Conservation (phyloP, 1,140 invertebrate genomes). For the Chironomus striatipennis region DNA sequence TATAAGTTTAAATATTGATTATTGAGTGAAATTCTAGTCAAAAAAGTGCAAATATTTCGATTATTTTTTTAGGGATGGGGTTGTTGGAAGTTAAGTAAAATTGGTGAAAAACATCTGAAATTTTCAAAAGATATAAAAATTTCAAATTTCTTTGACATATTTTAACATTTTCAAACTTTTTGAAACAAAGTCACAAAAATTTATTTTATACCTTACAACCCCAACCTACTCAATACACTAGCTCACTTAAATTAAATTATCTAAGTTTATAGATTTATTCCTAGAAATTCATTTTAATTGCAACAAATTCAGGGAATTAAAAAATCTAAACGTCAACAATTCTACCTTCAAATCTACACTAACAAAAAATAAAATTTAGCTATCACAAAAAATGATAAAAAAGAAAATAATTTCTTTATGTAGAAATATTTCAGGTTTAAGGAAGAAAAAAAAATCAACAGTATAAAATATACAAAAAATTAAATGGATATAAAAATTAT, state of each 20-base stretch:
- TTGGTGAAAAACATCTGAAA: neutral
- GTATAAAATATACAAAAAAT: neutral
- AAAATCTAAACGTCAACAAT: neutral
- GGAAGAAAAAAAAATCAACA: neutral
- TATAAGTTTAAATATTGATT: no score
- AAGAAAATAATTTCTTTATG: neutral
- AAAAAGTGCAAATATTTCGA: no score
- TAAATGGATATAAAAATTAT: no score
- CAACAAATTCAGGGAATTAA: neutral
- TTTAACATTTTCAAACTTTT: neutral
- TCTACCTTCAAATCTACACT: slow-evolving; percentile 1
- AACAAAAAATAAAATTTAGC: neutral
- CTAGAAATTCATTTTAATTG: neutral
- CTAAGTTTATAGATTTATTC: neutral
- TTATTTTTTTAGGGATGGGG: no score
- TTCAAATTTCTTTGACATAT: neutral
- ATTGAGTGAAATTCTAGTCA: no score
- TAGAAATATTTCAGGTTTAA: neutral
- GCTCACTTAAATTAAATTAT: neutral
- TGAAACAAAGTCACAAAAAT: no score
- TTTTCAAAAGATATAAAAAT: no score
- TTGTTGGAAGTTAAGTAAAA: neutral
- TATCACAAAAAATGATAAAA: neutral
- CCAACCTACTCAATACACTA: no score
- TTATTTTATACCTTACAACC: no score